phyloP scores from a whole-genome alignment of 2,797 vertebrate genomes.

The Sebastes dallii region DNA sequence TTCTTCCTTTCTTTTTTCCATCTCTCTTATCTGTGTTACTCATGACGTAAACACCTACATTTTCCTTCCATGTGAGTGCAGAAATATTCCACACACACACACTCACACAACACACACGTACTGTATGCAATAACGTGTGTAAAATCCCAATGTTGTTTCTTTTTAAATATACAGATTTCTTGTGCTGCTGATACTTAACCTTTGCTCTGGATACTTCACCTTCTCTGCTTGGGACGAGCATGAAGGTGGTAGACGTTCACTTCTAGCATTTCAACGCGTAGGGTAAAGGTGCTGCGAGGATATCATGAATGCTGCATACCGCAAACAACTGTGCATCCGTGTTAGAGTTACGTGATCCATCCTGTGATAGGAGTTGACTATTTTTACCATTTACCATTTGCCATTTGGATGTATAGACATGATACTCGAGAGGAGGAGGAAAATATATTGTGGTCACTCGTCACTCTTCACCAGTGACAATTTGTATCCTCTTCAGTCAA shows the following conservation, averaged over 20 bases:
- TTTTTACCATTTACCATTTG: neutral
- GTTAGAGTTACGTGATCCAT: slow-evolving; percentile 3
- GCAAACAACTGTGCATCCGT: slow-evolving; percentile 39
- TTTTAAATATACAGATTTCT: neutral
- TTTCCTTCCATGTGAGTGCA: neutral
- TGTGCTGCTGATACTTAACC: neutral
- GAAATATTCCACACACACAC: neutral
- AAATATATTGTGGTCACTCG: neutral
- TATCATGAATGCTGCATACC: slow-evolving; percentile 17
- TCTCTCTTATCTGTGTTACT: neutral
- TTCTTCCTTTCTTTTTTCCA: neutral
- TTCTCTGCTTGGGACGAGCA: neutral
- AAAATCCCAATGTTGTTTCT: neutral
- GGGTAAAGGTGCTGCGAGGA: neutral
- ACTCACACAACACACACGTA: neutral
- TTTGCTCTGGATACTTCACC: slow-evolving; percentile 32
- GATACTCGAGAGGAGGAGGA: neutral
- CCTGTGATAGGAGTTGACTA: neutral
- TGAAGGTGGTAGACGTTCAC: slow-evolving; percentile 16
- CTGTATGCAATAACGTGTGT: neutral
- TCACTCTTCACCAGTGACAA: neutral
- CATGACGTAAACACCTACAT: neutral
- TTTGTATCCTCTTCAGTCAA: slow-evolving; percentile 1
- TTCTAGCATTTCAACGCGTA: slow-evolving; percentile 19
- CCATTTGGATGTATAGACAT: neutral